Base-by-base conservation (phyloP, 2,113 vertebrate species). In the Suncus etruscus region DNA sequence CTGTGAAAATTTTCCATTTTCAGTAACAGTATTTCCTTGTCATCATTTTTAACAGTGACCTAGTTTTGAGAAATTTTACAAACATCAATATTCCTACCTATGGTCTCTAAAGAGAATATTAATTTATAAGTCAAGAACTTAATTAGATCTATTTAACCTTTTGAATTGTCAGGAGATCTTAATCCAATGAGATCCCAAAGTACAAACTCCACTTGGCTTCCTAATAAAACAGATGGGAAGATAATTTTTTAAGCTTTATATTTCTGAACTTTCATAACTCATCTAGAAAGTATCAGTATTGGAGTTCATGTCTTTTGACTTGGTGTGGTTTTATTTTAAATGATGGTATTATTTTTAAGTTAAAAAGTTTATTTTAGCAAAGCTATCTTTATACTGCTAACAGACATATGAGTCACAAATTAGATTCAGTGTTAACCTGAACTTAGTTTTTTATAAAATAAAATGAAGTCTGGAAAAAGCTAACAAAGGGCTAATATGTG, bases 391-490 rank as follows among this genome's bases (percentile, higher is more conserved):
- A 79, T 63, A 32, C 58, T 58, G n/a, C 72, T 87, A 51, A 58
- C 69, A 91, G 82, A 78, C 25, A 39, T 68, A 50, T 29, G 73
- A 90, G 72, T 90, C 76, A 6, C 39, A 79, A 74, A 86, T 72
- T 73, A 74, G 87, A 73, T 50, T 66, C 65, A 69, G 14, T 27
- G 9, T 58, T 92, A 32, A 80, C 24, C 22, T 75, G 12, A 92
- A 84, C 58, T 83, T 88, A n/a, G n/a, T 92, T 89, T 91, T 92
- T 66, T 70, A 7, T 58, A 25, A 91, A 90, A 83, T 20, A 54
- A 14, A 54, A 54, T 20, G 58, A 61, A 61, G 18, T 61, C 58
- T 61, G 58, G 18, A 20, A 20, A 61, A 61, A 61, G 16, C 6
- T 61, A 61, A 61, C 58, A 22, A 18, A 18, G 58, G 58, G 58